These are phyloP conservation scores for Orthosia incerta DNA, from an alignment of 2,888 invertebrate species.

Conservation along the genomic window DNA sequence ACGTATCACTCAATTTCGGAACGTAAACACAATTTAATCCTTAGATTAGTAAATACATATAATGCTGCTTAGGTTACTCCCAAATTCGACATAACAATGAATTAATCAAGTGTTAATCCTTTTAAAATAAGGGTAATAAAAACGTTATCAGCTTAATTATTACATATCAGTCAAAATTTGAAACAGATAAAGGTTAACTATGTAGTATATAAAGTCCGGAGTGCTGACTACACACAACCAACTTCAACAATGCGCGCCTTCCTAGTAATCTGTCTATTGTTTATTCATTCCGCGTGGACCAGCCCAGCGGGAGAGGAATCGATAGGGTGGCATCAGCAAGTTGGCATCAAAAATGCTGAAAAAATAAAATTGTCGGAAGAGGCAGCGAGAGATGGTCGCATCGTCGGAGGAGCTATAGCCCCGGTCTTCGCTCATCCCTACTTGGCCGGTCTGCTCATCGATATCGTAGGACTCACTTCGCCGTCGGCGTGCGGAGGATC, in stretches of 20 bases:
- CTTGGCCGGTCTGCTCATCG: conserved; percentile 81
- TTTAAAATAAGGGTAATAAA: conserved; percentile 69
- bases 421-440: conserved; percentile 79
- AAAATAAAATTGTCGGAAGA: conserved; percentile 74
- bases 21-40: conserved; percentile 41
- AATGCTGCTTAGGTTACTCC: conserved; percentile 41
- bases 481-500: conserved; percentile 84
- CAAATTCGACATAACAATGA: conserved; percentile 54
- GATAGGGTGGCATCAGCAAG: conserved; percentile 77
- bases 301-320: conserved; percentile 57
- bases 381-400: conserved; percentile 62
- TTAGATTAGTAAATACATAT: conserved; percentile 42
- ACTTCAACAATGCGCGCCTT: conserved; percentile 69
- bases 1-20: conserved; percentile 21
- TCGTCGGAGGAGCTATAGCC: conserved; percentile 81
- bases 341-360: conserved; percentile 79
- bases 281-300: conserved; percentile 56
- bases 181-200: conserved; percentile 48
- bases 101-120: conserved; percentile 67
- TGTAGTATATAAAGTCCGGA: conserved; percentile 47
- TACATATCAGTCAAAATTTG: conserved; percentile 51
- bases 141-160: conserved; percentile 63
- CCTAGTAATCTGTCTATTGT: conserved; percentile 68
- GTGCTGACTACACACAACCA: conserved; percentile 3
- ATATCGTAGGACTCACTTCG: conserved; percentile 72